These are phyloP conservation scores for Ibidorhyncha struthersii DNA, from an alignment of 2,113 vertebrate genomes.

Conservation along the genomic window DNA sequence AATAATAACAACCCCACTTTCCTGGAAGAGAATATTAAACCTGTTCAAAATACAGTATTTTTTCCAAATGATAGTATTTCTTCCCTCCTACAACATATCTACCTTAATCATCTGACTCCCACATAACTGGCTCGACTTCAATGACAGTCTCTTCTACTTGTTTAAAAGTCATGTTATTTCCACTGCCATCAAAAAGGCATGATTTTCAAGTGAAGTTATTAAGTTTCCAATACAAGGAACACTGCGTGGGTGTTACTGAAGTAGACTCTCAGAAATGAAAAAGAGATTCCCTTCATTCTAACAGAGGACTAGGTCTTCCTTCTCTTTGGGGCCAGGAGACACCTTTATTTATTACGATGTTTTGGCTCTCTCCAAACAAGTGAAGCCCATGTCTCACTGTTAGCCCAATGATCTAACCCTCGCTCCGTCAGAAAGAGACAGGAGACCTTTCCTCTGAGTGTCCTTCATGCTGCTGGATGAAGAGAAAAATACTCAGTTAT, in stretches of 20 bases:
- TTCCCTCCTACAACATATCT: constrained; percentile 62
- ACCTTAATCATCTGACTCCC: constrained; percentile 68
- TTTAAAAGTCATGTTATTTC: constrained; percentile 69
- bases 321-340: background rate
- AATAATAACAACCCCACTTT: constrained; percentile 40
- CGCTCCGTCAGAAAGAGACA: background rate
- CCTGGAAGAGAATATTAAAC: constrained; percentile 54
- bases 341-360: background rate
- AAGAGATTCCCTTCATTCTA: constrained; percentile 19
- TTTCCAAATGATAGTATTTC: constrained; percentile 67
- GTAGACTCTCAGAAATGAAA: background rate
- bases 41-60: constrained; percentile 58
- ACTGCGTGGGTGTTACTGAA: constrained; percentile 32
- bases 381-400: background rate
- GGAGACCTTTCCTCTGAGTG: background rate
- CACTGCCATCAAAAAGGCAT: constrained; percentile 60
- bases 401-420: background rate
- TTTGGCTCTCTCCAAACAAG: background rate
- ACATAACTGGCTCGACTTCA: constrained; percentile 64
- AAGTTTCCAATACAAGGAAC: constrained; percentile 61
- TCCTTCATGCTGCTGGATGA: background rate
- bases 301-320: background rate
- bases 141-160: constrained; percentile 61
- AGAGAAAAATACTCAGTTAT: background rate
- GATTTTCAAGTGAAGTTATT: constrained; percentile 64